These are phyloP conservation scores for Sebastes vulpes DNA, from an alignment of 2,797 vertebrate genomes.

Conservation along the genomic window DNA sequence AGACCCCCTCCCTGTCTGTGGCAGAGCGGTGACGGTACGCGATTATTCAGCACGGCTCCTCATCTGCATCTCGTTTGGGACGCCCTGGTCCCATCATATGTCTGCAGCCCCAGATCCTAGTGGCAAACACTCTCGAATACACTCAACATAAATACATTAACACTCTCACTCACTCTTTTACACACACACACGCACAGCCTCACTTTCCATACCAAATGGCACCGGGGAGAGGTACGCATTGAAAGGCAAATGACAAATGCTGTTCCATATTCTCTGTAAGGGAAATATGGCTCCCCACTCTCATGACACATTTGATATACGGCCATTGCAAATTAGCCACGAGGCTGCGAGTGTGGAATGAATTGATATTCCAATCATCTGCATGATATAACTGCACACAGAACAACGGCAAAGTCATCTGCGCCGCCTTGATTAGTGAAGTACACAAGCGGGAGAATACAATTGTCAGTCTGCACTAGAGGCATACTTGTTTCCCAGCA, in stretches of 20 bases:
- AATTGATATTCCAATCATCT: constrained; percentile 81
- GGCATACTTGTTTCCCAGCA: constrained; percentile 61
- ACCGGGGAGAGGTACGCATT: constrained; percentile 23
- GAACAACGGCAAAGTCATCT: constrained; percentile 74
- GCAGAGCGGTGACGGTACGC: constrained; percentile 19
- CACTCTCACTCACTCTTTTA: neutral
- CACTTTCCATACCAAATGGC: constrained; percentile 32
- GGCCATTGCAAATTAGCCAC: constrained; percentile 74
- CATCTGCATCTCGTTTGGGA: constrained; percentile 73
- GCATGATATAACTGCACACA: constrained; percentile 70
- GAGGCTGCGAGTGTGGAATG: constrained; percentile 63
- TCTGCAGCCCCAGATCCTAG: constrained; percentile 37
- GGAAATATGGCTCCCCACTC: constrained; percentile 40
- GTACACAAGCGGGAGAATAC: constrained; percentile 70
- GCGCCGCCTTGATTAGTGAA: constrained; percentile 77
- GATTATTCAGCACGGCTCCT: constrained; percentile 69
- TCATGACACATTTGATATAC: constrained; percentile 69
- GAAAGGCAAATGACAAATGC: constrained; percentile 58
- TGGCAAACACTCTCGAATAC: constrained; percentile 32
- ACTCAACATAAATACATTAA: constrained; percentile 47
- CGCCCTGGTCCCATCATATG: constrained; percentile 23
- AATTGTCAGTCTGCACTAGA: constrained; percentile 68
- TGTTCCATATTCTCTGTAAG: constrained; percentile 42
- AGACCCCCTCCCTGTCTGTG: constrained; percentile 44
- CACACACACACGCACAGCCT: neutral